phyloP scores from a whole-genome alignment of 2,113 vertebrate species.

The Pterophyllum scalare region DNA sequence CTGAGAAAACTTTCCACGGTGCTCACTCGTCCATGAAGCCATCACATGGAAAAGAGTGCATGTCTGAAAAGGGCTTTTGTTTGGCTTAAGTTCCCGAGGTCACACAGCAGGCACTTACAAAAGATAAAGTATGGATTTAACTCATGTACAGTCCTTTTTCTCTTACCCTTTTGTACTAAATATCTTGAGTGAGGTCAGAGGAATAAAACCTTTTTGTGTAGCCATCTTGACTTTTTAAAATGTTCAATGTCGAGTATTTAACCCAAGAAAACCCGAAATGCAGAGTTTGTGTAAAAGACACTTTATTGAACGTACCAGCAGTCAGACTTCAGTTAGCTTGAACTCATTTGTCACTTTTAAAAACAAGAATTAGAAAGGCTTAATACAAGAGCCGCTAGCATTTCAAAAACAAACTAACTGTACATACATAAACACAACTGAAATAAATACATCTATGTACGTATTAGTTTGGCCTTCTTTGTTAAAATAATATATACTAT shows the following conservation, averaged over 20 bases:
- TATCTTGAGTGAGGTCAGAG: constrained; percentile 27
- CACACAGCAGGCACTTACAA: constrained; percentile 5
- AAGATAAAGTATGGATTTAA: constrained; percentile 57
- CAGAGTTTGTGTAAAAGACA: constrained; percentile 67
- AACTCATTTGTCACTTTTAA: constrained; percentile 72
- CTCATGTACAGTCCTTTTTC: constrained; percentile 37
- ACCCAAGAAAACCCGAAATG: background rate
- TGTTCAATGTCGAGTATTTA: background rate
- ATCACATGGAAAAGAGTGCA: background rate
- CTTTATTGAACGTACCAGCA: constrained; percentile 75
- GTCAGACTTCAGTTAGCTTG: constrained; percentile 67
- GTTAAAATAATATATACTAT: constrained; percentile 72
- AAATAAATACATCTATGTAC: constrained; percentile 79
- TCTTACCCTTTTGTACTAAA: constrained; percentile 60
- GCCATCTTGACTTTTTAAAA: background rate
- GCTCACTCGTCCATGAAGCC: background rate
- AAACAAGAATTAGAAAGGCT: constrained; percentile 70
- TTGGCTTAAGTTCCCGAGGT: background rate
- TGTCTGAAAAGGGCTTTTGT: constrained; percentile 10
- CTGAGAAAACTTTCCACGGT: background rate
- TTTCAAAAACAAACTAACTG: constrained; percentile 60
- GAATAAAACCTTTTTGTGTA: constrained; percentile 66
- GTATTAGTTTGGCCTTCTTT: constrained; percentile 73
- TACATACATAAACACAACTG: constrained; percentile 65
- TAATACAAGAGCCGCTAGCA: constrained; percentile 64